Conservation (phyloP, 2,797 vertebrate genomes). For the Crypturellus tataupa region DNA sequence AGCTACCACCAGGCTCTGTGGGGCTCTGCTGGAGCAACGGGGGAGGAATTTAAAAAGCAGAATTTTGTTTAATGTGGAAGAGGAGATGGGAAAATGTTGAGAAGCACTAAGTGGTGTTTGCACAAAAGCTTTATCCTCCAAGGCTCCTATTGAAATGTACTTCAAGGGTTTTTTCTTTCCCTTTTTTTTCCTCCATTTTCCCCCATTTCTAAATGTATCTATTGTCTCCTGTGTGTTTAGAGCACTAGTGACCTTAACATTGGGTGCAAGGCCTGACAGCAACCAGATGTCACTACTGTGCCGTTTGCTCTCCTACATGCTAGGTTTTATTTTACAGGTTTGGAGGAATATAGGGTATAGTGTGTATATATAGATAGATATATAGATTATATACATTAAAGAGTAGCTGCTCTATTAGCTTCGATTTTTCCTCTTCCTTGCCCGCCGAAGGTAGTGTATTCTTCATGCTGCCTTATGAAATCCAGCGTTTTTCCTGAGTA, state of each 20-base stretch:
- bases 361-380: too few species aligned
- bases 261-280: neutral
- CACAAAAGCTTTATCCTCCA: neutral
- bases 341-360: neutral
- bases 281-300: neutral
- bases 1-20: neutral
- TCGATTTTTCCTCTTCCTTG: neutral
- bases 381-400: neutral
- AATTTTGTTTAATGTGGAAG: neutral
- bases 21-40: neutral
- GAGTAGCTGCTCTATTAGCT: neutral
- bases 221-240: neutral
- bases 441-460: neutral
- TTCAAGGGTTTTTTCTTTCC: neutral
- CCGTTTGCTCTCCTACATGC: neutral
- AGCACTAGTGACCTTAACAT: neutral
- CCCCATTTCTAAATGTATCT: neutral
- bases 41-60: neutral
- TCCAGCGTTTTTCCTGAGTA: constrained; percentile 3
- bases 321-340: neutral
- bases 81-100: neutral
- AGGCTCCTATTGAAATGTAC: neutral
- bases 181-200: rapidly evolving
- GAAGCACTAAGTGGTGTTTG: neutral
- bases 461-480: constrained; percentile 5